phyloP scores from a whole-genome alignment of 2,888 invertebrate species.

The Scaptomyza polygonia region DNA sequence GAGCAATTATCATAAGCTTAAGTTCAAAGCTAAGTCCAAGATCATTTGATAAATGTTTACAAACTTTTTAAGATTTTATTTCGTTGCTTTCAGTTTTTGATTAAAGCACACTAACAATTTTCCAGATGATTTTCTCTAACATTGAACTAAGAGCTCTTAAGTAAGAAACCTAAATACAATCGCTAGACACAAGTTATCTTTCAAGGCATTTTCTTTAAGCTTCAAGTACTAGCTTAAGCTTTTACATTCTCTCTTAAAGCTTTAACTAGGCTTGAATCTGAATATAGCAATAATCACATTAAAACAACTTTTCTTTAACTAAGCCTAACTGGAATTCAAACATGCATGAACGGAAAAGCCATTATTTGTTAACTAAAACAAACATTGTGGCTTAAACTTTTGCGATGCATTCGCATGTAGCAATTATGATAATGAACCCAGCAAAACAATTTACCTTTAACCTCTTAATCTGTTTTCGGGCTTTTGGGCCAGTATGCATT shows the following conservation, averaged over 20 bases:
- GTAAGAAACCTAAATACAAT: too few species aligned
- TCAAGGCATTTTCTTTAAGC: neutral
- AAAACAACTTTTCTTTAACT: neutral
- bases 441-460: conserved; percentile 28
- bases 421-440: neutral
- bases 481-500: conserved; percentile 3
- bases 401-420: neutral
- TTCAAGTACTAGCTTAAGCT: neutral
- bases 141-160: too few species aligned
- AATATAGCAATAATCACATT: neutral
- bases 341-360: neutral
- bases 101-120: too few species aligned
- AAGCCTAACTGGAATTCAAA: neutral
- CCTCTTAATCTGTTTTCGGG: conserved; percentile 43
- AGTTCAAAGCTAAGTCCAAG: neutral
- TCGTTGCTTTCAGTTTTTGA: too few species aligned
- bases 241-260: neutral
- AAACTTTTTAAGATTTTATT: too few species aligned
- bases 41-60: too few species aligned
- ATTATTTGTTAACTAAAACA: neutral
- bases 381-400: neutral
- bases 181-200: too few species aligned
- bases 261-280: neutral
- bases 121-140: too few species aligned
- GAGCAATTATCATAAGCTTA: neutral